Evolutionary conservation across 2,888 invertebrate species (phyloP), one percentile per base, ranked within the genome.

Genomic region (Argyresthia albistria): DNA sequence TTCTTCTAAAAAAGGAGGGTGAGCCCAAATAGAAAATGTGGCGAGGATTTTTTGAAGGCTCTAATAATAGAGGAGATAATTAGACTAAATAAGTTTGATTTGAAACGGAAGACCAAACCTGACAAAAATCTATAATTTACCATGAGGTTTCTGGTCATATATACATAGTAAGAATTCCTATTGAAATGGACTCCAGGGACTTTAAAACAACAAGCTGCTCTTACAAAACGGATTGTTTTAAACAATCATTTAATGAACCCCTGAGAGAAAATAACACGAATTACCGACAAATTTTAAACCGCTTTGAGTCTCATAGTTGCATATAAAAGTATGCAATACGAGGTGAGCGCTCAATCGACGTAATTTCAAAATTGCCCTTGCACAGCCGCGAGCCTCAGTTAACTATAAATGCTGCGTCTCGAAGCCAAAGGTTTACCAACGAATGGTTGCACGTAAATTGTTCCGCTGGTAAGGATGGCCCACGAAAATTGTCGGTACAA

Each of bases 361-460:
- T 76, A 80, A 83, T 84, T 81, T 83, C 71, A 73, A 82, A 83
- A 84, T 81, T 78, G 76, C 76, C 15, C 53, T 42, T 39, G 73
- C 77, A 70, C 71, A 76, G 80, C 80, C 77, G 65, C 69, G 77
- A 78, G 77, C 74, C 66, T 75, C 77, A 77, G 80, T 81, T 80
- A 80, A 71, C 25, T 60, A 51, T 43, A 42, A 49, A 46, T 65
- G 61, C 69, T 66, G 72, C 64, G 65, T 66, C 66, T 60, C 59
- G 69, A 61, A 25, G 25, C 25, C 25, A 67, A 67, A 63, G 70
- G 73, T 71, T 43, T 42, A 9, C 46, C 69, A 67, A 66, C 77
- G 76, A 75, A 80, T 76, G 73, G 69, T 59, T 61, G 58, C 60
- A 69, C 69, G 75, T 70, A 84, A 83, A 86, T 84, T 83, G 70